Conservation (phyloP, 2,113 vertebrate species). For the Crypturellus undulatus region DNA sequence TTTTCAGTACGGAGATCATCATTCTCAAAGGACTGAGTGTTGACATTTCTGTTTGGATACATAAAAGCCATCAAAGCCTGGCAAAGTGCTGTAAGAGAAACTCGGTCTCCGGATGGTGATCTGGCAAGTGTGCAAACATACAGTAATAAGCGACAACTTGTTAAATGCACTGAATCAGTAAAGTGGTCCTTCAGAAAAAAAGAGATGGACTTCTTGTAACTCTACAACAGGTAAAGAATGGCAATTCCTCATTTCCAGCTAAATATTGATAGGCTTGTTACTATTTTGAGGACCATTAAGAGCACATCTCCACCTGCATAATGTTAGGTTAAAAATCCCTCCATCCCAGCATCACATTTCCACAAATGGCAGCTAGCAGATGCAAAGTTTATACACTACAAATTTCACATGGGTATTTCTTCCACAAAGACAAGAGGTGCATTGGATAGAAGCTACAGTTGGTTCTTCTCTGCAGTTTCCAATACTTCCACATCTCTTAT, state of each 20-base stretch:
- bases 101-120: accelerated
- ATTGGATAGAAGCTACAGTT: background rate
- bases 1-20: background rate
- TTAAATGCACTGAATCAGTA: background rate
- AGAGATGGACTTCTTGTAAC: background rate
- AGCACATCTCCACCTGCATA: accelerated
- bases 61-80: background rate
- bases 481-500: background rate
- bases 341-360: background rate
- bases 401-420: background rate
- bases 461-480: background rate
- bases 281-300: background rate
- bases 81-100: background rate
- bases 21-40: background rate
- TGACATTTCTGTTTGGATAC: background rate
- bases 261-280: accelerated
- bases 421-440: background rate
- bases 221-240: accelerated
- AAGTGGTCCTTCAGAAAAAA: background rate
- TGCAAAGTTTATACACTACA: accelerated
- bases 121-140: background rate
- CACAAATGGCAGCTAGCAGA: background rate
- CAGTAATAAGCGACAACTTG: background rate
- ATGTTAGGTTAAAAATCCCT: background rate
- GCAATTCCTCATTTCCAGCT: background rate